These are phyloP conservation scores for Triplophysa rosa DNA, from an alignment of 2,113 vertebrate species.

Conservation along the genomic window DNA sequence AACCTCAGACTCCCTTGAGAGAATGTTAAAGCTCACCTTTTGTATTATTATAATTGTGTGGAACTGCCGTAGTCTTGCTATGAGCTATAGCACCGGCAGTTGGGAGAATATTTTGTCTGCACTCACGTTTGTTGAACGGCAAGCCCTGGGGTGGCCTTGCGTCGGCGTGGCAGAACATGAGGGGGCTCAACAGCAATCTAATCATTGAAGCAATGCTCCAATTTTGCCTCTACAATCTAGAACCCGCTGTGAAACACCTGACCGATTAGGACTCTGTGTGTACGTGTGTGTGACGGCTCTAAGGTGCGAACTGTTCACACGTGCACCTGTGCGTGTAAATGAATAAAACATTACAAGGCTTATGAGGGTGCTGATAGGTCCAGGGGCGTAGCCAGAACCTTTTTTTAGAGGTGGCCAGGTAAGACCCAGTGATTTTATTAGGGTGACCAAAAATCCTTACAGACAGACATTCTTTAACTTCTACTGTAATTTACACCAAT, in stretches of 20 bases:
- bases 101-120: background rate
- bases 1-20: conserved; percentile 23
- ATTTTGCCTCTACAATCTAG: conserved; percentile 16
- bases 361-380: background rate
- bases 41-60: background rate
- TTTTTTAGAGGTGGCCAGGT: too few species aligned
- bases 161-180: conserved; percentile 15
- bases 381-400: too few species aligned
- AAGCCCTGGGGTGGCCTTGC: conserved; percentile 5
- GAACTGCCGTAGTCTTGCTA: background rate
- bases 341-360: background rate
- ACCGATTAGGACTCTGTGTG: conserved; percentile 38
- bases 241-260: conserved; percentile 24
- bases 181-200: conserved; percentile 36
- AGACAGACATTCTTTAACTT: too few species aligned
- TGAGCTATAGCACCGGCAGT: background rate
- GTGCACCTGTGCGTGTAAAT: background rate
- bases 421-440: too few species aligned
- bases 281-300: conserved; percentile 2
- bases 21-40: background rate
- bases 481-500: too few species aligned
- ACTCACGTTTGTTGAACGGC: background rate
- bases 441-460: too few species aligned
- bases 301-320: background rate
- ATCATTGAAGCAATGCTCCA: conserved; percentile 47